phyloP scores from a whole-genome alignment of 2,888 invertebrate genomes.

The Arctia plantaginis region DNA sequence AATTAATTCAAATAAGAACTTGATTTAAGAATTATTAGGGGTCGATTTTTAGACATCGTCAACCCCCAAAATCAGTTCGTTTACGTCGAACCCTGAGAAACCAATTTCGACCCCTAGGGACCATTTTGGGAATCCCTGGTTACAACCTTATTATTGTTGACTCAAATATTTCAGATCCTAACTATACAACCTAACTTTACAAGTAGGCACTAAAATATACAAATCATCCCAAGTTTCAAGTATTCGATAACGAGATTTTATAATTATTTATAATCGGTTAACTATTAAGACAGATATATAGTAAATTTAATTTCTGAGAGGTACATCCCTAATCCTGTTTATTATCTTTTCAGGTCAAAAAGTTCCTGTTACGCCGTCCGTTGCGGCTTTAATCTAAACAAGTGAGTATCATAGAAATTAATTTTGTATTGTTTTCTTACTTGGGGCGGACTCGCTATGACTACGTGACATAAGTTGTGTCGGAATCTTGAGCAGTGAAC shows the following conservation, averaged over 20 bases:
- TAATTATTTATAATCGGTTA: slow-evolving; percentile 41
- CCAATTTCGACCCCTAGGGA: too few species aligned
- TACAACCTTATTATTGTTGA: not conserved
- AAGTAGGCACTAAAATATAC: not conserved
- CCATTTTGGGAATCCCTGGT: too few species aligned
- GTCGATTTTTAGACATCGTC: too few species aligned
- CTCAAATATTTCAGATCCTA: slow-evolving; percentile 3
- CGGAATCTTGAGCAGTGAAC: not conserved
- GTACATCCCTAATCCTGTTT: slow-evolving; percentile 53
- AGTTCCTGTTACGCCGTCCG: slow-evolving; percentile 81
- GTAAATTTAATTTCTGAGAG: slow-evolving; percentile 54
- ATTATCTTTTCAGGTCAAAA: slow-evolving; percentile 75
- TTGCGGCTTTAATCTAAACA: slow-evolving; percentile 74
- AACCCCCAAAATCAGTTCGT: too few species aligned
- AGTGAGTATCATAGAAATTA: slow-evolving; percentile 64
- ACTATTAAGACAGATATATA: slow-evolving; percentile 43
- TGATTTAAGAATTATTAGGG: too few species aligned
- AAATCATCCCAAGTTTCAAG: slow-evolving; percentile 29
- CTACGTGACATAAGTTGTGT: not conserved
- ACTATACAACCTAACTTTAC: too few species aligned
- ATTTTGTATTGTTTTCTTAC: not conserved
- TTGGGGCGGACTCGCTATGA: not conserved
- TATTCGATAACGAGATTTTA: slow-evolving; percentile 36
- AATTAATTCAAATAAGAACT: too few species aligned
- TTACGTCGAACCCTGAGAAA: too few species aligned